phyloP scores from a whole-genome alignment of 2,888 invertebrate species.

The Cheilosia vernalis region DNA sequence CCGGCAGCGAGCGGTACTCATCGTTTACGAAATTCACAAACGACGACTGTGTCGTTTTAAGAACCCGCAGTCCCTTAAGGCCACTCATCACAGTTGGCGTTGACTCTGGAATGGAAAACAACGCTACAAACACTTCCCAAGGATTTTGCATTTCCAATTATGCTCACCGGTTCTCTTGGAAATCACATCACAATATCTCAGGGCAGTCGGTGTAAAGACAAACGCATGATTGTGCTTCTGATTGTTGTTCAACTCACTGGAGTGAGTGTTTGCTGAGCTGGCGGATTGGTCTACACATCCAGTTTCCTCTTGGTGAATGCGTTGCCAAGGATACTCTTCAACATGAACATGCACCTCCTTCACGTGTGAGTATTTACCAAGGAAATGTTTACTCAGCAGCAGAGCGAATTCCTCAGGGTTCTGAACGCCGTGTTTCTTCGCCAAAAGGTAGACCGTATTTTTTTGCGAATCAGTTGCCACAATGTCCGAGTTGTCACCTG shows the following conservation, averaged over 20 bases:
- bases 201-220: constrained; percentile 87
- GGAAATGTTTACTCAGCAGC: constrained; percentile 89
- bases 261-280: constrained; percentile 57
- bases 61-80: constrained; percentile 87
- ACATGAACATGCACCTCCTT: constrained; percentile 88
- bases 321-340: constrained; percentile 91
- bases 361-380: constrained; percentile 90
- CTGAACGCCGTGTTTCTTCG: constrained; percentile 90
- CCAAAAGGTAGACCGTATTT: constrained; percentile 91
- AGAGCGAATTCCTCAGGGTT: constrained; percentile 91
- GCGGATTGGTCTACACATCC: constrained; percentile 80
- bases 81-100: constrained; percentile 87
- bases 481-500: constrained; percentile 90
- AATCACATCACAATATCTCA: constrained; percentile 88
- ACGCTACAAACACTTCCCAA: neutral
- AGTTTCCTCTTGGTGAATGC: constrained; percentile 85
- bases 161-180: constrained; percentile 87
- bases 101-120: constrained; percentile 81
- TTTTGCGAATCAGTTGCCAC: constrained; percentile 93
- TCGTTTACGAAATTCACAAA: constrained; percentile 92
- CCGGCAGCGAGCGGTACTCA: constrained; percentile 90
- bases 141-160: constrained; percentile 43
- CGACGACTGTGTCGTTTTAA: constrained; percentile 92
- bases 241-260: constrained; percentile 77
- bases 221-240: constrained; percentile 90